Base-by-base conservation (phyloP, 2,113 vertebrate genomes). In the Rafetus swinhoei region DNA sequence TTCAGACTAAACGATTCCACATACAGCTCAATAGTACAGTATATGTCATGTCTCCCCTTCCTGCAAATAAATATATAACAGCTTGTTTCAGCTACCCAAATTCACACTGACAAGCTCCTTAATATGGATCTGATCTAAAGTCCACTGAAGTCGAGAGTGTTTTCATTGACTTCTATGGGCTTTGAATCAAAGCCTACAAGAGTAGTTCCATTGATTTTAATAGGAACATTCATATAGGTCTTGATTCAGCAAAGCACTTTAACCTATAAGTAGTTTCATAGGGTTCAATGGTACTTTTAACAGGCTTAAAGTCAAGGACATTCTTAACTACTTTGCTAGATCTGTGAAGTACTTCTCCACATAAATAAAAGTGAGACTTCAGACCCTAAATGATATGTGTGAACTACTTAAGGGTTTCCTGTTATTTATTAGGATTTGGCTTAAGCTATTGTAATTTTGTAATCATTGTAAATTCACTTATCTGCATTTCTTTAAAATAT, bases 261-360 rank as follows among this genome's bases (percentile, higher is more conserved):
- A 77, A 35, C 5, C 62, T 84, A 21, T 35, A 4, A 19, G 77
- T 87, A 92, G 56, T 87, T 94, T 92, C 81, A 90, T 82, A 94
- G 90, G 83, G 74, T 92, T 94, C 81, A 85, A 81, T 1, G 65
- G 54, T 29, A 45, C 90, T 91, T 82, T 92, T 94, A 82, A 90
- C 92, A 95, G 85, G 91, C 89, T 91, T 93, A 89, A 95, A 93
- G 88, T 82, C 79, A 95, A 89, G 65, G 32, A 79, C 29, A 87
- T 79, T 84, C 0, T 0, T 84, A 95, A 92, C 60, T 74, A 85
- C 90, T 90, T 95, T 93, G 81, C 88, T 93, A 92, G 94, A 92
- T 90, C 57, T 93, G 82, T 82, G 89, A 96, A 96, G 91, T 89
- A 74, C 87, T 89, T 92, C 79, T 96, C 94, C 92, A 95, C 35